Base-by-base conservation (phyloP, 2,888 invertebrate genomes). In the Macrostomum cliftonense region DNA sequence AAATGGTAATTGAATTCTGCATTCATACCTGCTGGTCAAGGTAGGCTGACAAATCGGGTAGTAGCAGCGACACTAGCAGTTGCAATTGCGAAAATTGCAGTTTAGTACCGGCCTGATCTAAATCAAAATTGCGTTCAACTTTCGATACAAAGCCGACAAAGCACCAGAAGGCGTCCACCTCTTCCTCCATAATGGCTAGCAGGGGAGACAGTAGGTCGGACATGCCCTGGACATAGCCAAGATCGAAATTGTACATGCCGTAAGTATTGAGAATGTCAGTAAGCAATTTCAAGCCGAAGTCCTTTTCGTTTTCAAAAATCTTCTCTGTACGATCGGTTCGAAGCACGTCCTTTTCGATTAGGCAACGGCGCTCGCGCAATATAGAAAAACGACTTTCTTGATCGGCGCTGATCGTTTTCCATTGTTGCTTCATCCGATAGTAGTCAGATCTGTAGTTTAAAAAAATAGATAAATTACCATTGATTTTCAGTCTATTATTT, bases 51-150 rank as follows among this genome's bases (percentile, higher is more conserved):
- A 28, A 9, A 28, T 28, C 28, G 5, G 28, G 28, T 9, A 28
- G 28, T 9, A 28, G 28, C 28, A 28, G 28, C 5, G 28, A 28
- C 28, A 28, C 28, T 4, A 28, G 28, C 5, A 28, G 28, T 4
- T 28, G 4, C 28, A 28, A 9, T 9, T 28, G 28, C 4, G 28
- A 28, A 4, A 28, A 28, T 9, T 28, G 28, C 28, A 28, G 28
- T 9, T 28, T 28, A 28, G 28, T 28, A 28, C 28, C 28, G 9
- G 28, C 28, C 63, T 59, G 54, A 74, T 73, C 93, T 59, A 95
- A 74, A 73, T 95, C 93, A 68, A 95, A 95, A 74, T 95, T 89
- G 66, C 88, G 93, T 95, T 95, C 93, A 68, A 95, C 82, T 75
- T 79, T 80, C 52, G 93, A 81, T 89, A 97, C 93, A 61, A 93